These are phyloP conservation scores for Ditula angustiorana DNA, from an alignment of 2,888 invertebrate genomes.

Conservation along the genomic window DNA sequence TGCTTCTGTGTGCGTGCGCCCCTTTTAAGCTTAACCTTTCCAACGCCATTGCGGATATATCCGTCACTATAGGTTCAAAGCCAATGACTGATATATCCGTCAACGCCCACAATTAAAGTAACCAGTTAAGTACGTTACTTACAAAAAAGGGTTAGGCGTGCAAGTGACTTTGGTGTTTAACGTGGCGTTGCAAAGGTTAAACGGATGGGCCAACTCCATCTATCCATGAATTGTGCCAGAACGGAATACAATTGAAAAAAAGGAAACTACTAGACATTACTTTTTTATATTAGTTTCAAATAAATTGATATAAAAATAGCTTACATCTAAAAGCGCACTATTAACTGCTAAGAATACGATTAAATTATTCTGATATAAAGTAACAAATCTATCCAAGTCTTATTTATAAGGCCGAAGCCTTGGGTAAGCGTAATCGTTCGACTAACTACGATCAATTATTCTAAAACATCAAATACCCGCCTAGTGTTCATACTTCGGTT, in stretches of 20 bases:
- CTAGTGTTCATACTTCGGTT: conserved; percentile 39
- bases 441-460: conserved; percentile 70
- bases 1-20: not conserved
- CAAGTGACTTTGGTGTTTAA: too few relatives aligned
- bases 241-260: conserved; percentile 66
- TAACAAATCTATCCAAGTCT: conserved; percentile 75
- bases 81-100: too few relatives aligned
- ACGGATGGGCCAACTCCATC: not conserved
- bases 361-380: conserved; percentile 73
- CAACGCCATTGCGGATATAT: too few relatives aligned
- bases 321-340: conserved; percentile 65
- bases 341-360: conserved; percentile 53
- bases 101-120: too few relatives aligned
- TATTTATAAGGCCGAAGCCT: conserved; percentile 73
- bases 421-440: conserved; percentile 82
- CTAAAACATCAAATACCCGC: conserved; percentile 60
- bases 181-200: too few relatives aligned
- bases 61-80: too few relatives aligned
- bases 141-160: too few relatives aligned
- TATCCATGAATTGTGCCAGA: not conserved
- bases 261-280: conserved; percentile 56
- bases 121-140: too few relatives aligned
- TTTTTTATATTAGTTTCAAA: conserved; percentile 72
- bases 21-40: too few relatives aligned
- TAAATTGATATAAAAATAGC: conserved; percentile 82